phyloP scores from a whole-genome alignment of 2,797 vertebrate genomes.

The Cossypha niveicapilla region DNA sequence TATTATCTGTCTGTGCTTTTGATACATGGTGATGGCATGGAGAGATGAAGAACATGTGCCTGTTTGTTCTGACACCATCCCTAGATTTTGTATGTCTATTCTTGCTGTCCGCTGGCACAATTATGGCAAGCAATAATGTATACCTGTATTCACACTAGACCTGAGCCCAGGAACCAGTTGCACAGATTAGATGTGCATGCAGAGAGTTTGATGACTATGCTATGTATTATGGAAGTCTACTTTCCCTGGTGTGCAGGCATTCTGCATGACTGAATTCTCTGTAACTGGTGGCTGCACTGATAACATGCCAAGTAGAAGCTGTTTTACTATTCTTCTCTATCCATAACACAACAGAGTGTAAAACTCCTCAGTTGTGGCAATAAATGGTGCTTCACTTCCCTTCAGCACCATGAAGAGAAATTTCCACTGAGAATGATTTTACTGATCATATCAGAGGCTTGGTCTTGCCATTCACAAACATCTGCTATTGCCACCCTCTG shows the following conservation, averaged over 20 bases:
- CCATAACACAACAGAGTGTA: conserved; percentile 7
- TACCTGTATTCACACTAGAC: neutral
- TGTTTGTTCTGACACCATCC: neutral
- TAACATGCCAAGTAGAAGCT: conserved; percentile 42
- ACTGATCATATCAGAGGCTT: neutral
- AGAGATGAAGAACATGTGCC: conserved; percentile 47
- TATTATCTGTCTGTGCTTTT: conserved; percentile 51
- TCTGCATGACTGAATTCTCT: conserved; percentile 7
- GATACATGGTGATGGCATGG: conserved; percentile 42
- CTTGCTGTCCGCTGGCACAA: neutral
- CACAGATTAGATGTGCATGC: neutral
- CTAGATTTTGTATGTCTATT: neutral
- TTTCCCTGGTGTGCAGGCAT: conserved; percentile 12
- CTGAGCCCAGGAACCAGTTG: neutral
- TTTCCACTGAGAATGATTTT: conserved; percentile 45
- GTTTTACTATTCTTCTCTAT: conserved; percentile 45
- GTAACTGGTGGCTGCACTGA: neutral
- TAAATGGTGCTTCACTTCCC: conserved; percentile 51
- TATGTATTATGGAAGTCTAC: conserved; percentile 13
- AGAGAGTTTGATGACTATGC: neutral
- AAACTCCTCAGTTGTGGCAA: conserved; percentile 50
- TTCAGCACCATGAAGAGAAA: conserved; percentile 49
- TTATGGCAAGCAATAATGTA: neutral
- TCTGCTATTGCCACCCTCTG: neutral
- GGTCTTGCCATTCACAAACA: conserved; percentile 29